A percentile compares a stretch with the other conserved stretches of the same genome.
Conservation (phyloP, 92 coral and sea anemone species). For the Porites lobata region DNA sequence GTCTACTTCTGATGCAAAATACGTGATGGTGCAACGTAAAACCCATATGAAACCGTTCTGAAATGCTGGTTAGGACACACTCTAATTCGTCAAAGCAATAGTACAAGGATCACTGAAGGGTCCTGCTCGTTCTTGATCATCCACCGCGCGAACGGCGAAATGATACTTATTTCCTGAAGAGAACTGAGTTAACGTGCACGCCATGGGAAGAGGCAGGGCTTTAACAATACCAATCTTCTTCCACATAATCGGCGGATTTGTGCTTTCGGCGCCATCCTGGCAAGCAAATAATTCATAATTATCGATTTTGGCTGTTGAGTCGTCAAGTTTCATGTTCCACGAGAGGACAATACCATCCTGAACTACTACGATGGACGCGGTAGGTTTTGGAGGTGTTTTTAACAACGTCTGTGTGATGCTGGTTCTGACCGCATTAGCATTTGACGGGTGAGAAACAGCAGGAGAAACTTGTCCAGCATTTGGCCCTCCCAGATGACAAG, state of each 20-base stretch:
- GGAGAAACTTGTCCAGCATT: background rate
- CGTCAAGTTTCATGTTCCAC: constrained; percentile 90
- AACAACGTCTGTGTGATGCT: background rate
- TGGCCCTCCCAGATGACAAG: background rate
- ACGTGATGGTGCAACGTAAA: too few relatives aligned
- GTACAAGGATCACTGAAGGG: constrained; percentile 92
- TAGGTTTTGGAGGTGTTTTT: constrained; percentile 86
- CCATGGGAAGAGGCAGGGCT: constrained; percentile 98
- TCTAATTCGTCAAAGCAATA: constrained; percentile 20
- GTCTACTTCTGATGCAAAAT: too few relatives aligned
- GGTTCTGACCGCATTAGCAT: background rate
- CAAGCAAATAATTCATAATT: constrained; percentile 95
- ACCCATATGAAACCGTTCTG: too few relatives aligned
- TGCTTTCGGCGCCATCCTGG: constrained; percentile 80
- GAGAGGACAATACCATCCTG: constrained; percentile 93
- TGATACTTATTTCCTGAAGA: constrained; percentile 93
- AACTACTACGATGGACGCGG: constrained; percentile 89
- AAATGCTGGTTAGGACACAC: background rate
- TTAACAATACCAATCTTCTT: constrained; percentile 97
- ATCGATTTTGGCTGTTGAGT: constrained; percentile 77
- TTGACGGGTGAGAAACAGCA: background rate
- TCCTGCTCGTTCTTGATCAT: constrained; percentile 87
- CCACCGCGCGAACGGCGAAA: constrained; percentile 98
- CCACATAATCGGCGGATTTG: constrained; percentile 86
- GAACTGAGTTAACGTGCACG: constrained; percentile 98